These are phyloP conservation scores for Oikopleura vanhoeffeni DNA, from an alignment of 23 tunicate species.

Conservation along the genomic window DNA sequence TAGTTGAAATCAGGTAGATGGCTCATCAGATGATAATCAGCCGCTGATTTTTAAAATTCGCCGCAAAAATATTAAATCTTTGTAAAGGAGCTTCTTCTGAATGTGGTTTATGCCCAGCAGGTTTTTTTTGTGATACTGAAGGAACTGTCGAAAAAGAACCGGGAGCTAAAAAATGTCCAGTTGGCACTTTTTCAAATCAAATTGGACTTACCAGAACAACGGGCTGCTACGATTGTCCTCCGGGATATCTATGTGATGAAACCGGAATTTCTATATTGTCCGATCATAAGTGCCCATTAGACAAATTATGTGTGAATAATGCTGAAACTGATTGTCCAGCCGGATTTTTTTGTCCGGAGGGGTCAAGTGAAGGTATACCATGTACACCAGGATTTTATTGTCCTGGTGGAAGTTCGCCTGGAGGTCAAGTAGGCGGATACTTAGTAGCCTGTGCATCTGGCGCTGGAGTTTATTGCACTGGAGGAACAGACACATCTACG, in stretches of 20 bases:
- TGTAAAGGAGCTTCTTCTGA: constrained; percentile 1
- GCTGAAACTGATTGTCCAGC: constrained; percentile 46
- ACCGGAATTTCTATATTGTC: constrained; percentile 10
- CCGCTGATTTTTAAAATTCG: too few species aligned
- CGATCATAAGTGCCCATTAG: not conserved
- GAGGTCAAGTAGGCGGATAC: too few species aligned
- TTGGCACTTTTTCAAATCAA: not conserved
- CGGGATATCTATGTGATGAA: constrained; percentile 43
- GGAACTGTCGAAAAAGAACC: constrained; percentile 15
- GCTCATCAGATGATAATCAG: too few species aligned
- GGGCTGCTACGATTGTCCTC: constrained; percentile 59
- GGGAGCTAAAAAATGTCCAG: not conserved
- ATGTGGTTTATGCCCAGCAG: constrained; percentile 24
- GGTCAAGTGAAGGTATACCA: constrained; percentile 16
- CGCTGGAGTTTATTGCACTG: not conserved
- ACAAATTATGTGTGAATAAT: constrained; percentile 20
- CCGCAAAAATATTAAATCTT: too few species aligned
- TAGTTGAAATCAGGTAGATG: too few species aligned
- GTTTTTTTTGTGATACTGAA: constrained; percentile 37
- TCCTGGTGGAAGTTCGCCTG: not conserved
- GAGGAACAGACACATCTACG: constrained; percentile 17
- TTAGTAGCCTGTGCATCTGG: too few species aligned
- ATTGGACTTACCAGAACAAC: not conserved
- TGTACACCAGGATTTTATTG: not conserved
- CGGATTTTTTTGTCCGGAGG: constrained; percentile 35